phyloP scores from a whole-genome alignment of 2,888 invertebrate species.

The Odontocolon sp. region DNA sequence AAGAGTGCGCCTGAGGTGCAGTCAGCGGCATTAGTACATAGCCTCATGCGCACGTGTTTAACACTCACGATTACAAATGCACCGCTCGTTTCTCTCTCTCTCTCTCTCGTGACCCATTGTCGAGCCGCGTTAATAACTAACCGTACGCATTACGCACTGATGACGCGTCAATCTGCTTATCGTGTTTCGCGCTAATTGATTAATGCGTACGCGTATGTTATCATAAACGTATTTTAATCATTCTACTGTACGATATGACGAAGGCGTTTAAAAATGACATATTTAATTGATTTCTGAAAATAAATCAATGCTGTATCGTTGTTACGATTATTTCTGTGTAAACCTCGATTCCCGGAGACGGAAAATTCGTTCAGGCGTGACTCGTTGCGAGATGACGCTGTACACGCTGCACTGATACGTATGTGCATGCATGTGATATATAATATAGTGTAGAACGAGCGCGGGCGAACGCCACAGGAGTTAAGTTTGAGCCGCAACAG shows the following conservation, averaged over 20 bases:
- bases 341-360: too few relatives aligned
- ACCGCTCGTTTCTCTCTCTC: neutral
- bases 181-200: constrained; percentile 31
- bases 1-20: constrained; percentile 29
- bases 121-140: neutral
- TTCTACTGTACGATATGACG: neutral
- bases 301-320: neutral
- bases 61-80: constrained; percentile 8
- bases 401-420: neutral
- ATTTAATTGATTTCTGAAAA: neutral
- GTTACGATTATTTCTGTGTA: neutral
- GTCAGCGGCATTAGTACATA: neutral
- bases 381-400: too few relatives aligned
- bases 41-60: neutral
- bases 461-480: constrained; percentile 45
- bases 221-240: constrained; percentile 6
- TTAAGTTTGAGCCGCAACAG: constrained; percentile 58
- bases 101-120: constrained; percentile 38
- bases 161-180: constrained; percentile 37
- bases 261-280: too few relatives aligned
- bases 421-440: neutral
- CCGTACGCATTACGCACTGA: constrained; percentile 14
- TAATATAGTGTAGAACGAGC: constrained; percentile 28
- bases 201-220: neutral
- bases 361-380: too few relatives aligned